Conservation (phyloP, 1,140 invertebrate genomes). For the Cyrtorhinus lividipennis region DNA sequence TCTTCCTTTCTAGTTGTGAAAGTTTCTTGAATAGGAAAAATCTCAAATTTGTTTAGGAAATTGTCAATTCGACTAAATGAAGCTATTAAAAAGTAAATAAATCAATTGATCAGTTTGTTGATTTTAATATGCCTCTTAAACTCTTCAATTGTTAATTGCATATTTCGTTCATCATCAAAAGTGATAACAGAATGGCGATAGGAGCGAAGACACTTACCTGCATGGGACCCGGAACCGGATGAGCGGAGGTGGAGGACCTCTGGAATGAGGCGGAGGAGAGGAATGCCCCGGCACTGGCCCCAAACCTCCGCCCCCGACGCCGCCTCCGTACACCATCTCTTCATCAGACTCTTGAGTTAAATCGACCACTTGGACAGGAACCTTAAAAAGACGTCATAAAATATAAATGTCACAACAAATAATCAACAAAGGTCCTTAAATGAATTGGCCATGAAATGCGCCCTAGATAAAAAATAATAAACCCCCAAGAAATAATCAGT, state of each 20-base stretch:
- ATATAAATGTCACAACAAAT: conserved; percentile 19
- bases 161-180: too few species aligned
- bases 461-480: background rate
- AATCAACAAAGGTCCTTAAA: conserved; percentile 19
- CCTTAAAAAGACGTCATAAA: conserved; percentile 19
- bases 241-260: conserved; percentile 22
- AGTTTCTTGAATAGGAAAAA: too few species aligned
- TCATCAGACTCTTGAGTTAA: conserved; percentile 50
- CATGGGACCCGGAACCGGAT: conserved; percentile 23
- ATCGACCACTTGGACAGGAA: conserved; percentile 38
- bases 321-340: conserved; percentile 27
- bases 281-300: conserved; percentile 14
- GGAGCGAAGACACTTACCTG: conserved; percentile 19
- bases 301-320: conserved; percentile 2
- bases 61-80: too few species aligned
- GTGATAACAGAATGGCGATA: too few species aligned
- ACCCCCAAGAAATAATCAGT: too few species aligned
- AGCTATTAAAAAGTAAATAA: too few species aligned
- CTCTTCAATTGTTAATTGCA: too few species aligned
- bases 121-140: too few species aligned
- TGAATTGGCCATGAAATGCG: conserved; percentile 17
- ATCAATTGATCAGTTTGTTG: too few species aligned
- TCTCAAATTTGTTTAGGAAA: too few species aligned
- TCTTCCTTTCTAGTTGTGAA: too few species aligned
- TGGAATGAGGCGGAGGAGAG: conserved; percentile 24